Base-by-base conservation (phyloP, 2,113 vertebrate genomes). In the Coptodon bakossiorum region DNA sequence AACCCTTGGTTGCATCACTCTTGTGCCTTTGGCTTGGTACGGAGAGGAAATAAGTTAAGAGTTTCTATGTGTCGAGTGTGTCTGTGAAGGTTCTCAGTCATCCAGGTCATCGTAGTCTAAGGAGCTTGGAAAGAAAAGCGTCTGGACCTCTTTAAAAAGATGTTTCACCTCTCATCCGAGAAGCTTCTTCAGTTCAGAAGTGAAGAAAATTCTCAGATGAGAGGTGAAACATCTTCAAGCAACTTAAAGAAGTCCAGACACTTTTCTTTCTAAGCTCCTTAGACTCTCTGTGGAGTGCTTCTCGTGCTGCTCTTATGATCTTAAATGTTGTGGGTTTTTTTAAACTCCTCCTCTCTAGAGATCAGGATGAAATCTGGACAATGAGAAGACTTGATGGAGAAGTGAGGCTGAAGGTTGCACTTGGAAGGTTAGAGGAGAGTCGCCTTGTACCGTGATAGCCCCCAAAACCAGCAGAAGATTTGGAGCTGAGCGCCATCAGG, bases 21-120 rank as follows among this genome's bases (percentile, higher is more conserved):
- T 61, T 61, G 59, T 0, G 31, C 59, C 59, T 0, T 63, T 63
- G 0, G 9, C 0, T 34, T n/a, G 59, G 31, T 36, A 63, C 1
- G 0, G 59, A 63, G 16, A 0, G 0, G 31, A 36, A 63, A n/a
- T 36, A 63, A 5, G 59, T 43, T 45, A 45, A 45, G 5, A 12
- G 40, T 63, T 63, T 1, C 29, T 34, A 29, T 34, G 29, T 3
- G 1, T 61, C 2, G 2, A 61, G 0, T 31, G 57, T 4, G 0
- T 61, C 27, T 10, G 57, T 31, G 57, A 22, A 22, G 22, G 22
- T 22, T 22, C 22, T 22, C 22, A 22, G 22, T 22, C 22, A 22
- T 22, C 22, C 22, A 22, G 22, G 22, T 22, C 22, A 22, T 22
- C 22, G 22, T 22, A 22, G 22, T 22, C 22, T 22, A 22, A 22